Evolutionary conservation across 2,888 invertebrate genomes (phyloP).

Genomic region (Nephrotoma flavescens): DNA sequence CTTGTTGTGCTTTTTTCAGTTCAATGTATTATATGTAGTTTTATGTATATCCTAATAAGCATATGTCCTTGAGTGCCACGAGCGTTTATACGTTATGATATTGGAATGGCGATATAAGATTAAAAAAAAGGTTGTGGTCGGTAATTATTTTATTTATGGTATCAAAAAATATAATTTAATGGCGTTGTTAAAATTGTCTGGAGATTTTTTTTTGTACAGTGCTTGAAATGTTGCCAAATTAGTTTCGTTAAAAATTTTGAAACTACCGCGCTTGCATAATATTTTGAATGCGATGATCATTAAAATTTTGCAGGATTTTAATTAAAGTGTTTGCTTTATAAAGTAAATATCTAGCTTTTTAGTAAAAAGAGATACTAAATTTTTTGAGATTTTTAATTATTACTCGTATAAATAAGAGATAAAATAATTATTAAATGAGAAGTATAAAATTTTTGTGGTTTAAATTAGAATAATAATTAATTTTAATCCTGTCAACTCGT

Average conservation of each 20-base stretch:
- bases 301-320: background rate
- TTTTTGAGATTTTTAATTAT: too few relatives aligned
- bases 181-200: background rate
- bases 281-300: background rate
- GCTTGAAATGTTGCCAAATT: background rate
- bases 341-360: too few relatives aligned
- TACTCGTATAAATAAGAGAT: too few relatives aligned
- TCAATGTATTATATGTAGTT: background rate
- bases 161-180: background rate
- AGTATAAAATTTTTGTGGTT: too few relatives aligned
- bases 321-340: too few relatives aligned
- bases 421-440: too few relatives aligned
- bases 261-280: background rate
- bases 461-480: too few relatives aligned
- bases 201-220: background rate
- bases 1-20: background rate
- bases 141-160: too few relatives aligned
- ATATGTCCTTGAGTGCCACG: background rate
- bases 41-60: background rate
- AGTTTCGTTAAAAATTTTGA: background rate
- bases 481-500: too few relatives aligned
- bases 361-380: too few relatives aligned
- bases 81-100: background rate
- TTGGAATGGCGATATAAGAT: background rate
- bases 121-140: too few relatives aligned